Evolutionary conservation across 2,113 vertebrate genomes (phyloP), one percentile per base, ranked within the genome.

Genomic region (Cyprinodon brontotheroides): DNA sequence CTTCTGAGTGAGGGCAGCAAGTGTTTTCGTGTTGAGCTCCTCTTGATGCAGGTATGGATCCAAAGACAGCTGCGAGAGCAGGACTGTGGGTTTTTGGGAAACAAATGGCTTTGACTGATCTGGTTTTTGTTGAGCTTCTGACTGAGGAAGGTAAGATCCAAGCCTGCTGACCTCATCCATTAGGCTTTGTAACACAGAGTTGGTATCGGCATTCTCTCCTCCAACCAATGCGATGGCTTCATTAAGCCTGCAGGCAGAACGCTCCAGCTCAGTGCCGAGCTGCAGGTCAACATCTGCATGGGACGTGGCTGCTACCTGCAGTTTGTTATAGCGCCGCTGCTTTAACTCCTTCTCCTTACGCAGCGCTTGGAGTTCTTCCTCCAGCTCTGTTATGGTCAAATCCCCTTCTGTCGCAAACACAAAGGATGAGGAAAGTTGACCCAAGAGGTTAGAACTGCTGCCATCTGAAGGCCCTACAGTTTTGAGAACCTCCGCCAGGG

Each of bases 11-110:
- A 95, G 94, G 0, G 89, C 81, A 0, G 89, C 74, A 29, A 98
- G 89, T 2, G 93, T 93, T 81, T 95, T 94, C 1, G 97, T 97
- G 87, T 91, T 95, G 76, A 93, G 87, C 45, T 96, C 96, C 87
- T 97, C 97, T 53, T 92, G 94, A n/a, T 90, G 89, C 37, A 99
- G 89, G 65, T 96, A 99, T 0, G 91, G 89, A 77, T 95, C 94
- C 90, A 97, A 86, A 63, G 94, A 65, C 74, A 96, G 83, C 3
- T 95, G 96, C 59, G 94, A 96, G 59, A 97, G 89, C 78, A 98
- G 94, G 53, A 94, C 84, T 13, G 87, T 50, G 0, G 80, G 53
- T 7, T 3, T 64, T 66, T 74, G 77, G 75, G 82, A 11, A 45
- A 73, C 22, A 22, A 80, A 60, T 15, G 65, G 17, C 29, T 62